phyloP scores from a whole-genome alignment of 1,140 invertebrate genomes.

The Paralvinella palmiformis region DNA sequence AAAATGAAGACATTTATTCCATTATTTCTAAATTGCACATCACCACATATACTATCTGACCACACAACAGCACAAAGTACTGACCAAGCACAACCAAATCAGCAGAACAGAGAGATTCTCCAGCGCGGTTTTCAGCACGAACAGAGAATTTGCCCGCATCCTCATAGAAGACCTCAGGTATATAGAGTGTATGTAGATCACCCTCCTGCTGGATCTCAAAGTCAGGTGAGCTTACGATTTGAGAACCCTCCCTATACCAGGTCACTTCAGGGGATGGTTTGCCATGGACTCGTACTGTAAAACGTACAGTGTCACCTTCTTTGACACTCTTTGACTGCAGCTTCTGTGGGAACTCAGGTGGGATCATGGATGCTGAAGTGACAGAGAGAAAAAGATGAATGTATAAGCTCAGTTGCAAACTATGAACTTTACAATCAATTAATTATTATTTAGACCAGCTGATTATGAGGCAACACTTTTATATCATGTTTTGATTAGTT shows the following conservation, averaged over 20 bases:
- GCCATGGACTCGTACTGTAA: slow-evolving; percentile 51
- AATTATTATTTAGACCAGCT: neutral
- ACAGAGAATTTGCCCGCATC: slow-evolving; percentile 62
- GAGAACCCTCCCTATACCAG: slow-evolving; percentile 51
- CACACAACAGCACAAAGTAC: no score
- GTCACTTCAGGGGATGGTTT: slow-evolving; percentile 51
- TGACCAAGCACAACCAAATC: slow-evolving; percentile 45
- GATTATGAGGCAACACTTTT: neutral
- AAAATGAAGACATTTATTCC: no score
- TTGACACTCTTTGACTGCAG: slow-evolving; percentile 43
- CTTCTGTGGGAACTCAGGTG: slow-evolving; percentile 51
- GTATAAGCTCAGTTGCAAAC: no score
- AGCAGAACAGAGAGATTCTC: slow-evolving; percentile 42
- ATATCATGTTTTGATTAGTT: no score
- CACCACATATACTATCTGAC: no score
- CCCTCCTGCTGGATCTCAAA: slow-evolving; percentile 50
- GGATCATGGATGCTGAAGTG: slow-evolving; percentile 49
- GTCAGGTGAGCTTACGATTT: slow-evolving; percentile 45
- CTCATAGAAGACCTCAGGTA: slow-evolving; percentile 50
- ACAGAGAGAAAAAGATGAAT: no score
- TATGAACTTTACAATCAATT: no score
- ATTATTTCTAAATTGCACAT: no score
- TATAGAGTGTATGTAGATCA: slow-evolving; percentile 46
- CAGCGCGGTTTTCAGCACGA: slow-evolving; percentile 43
- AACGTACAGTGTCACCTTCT: slow-evolving; percentile 49